Conservation (phyloP, 2,888 invertebrate genomes). For the Panopea generosa region DNA sequence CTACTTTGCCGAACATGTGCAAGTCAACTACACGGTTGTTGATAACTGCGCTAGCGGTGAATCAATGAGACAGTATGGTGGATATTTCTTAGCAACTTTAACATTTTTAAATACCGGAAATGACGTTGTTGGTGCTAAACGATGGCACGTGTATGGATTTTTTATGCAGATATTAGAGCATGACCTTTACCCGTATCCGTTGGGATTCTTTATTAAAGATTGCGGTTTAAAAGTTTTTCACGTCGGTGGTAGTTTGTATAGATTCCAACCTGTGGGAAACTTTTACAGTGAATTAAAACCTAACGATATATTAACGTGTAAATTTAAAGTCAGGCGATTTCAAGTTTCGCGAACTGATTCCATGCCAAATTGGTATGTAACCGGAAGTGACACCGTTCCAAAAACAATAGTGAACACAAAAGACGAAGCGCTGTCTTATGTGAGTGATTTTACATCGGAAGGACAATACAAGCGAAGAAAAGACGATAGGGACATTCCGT, state of each 20-base stretch:
- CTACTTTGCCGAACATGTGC: constrained; percentile 38
- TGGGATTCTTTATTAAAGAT: constrained; percentile 43
- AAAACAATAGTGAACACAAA: constrained; percentile 64
- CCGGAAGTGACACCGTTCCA: constrained; percentile 51
- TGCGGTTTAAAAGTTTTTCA: constrained; percentile 56
- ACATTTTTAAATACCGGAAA: constrained; percentile 69
- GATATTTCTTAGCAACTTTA: constrained; percentile 49
- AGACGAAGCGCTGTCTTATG: constrained; percentile 64
- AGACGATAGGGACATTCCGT: constrained; percentile 36
- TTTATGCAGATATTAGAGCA: constrained; percentile 33
- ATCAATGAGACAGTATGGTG: constrained; percentile 14
- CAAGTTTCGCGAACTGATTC: constrained; percentile 67
- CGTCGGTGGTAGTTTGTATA: constrained; percentile 68
- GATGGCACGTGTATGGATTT: constrained; percentile 68
- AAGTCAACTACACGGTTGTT: constrained; percentile 32
- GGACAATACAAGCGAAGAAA: constrained; percentile 66
- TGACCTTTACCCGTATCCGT: constrained; percentile 42
- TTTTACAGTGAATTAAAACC: constrained; percentile 49
- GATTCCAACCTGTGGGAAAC: constrained; percentile 41
- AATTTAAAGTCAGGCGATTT: constrained; percentile 34
- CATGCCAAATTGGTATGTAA: constrained; percentile 74
- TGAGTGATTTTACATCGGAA: constrained; percentile 57
- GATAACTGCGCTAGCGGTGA: constrained; percentile 47
- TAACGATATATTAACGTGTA: constrained; percentile 44
- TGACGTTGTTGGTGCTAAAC: constrained; percentile 49